These are phyloP conservation scores for Diadophis punctatus DNA, from an alignment of 2,113 vertebrate genomes.

Conservation along the genomic window DNA sequence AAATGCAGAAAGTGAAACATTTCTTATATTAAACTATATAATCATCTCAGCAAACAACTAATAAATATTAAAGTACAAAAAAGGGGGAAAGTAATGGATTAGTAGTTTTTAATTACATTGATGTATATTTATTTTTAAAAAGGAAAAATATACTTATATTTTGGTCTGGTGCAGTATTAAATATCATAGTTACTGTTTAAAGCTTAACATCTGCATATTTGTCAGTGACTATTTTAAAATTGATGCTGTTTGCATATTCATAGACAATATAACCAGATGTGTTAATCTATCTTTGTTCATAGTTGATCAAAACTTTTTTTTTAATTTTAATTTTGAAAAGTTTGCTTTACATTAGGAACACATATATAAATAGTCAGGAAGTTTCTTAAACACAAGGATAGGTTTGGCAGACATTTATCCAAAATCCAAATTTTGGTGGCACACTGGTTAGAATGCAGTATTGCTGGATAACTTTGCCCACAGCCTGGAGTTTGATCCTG, in stretches of 20 bases:
- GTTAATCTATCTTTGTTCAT: background rate
- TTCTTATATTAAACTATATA: background rate
- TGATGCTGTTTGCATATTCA: background rate
- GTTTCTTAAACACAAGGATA: background rate
- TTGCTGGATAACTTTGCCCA: no score
- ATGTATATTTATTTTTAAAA: background rate
- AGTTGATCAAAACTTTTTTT: background rate
- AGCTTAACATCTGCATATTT: background rate
- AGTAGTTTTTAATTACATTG: background rate
- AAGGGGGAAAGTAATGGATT: background rate
- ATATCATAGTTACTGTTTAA: background rate
- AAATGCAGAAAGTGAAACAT: background rate
- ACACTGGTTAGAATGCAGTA: no score
- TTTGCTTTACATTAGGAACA: background rate
- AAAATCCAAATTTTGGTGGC: background rate
- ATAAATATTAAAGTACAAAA: background rate
- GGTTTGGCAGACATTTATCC: background rate
- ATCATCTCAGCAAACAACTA: background rate
- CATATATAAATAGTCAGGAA: background rate
- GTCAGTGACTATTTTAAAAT: background rate
- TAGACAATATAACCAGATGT: background rate
- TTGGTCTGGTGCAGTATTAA: background rate
- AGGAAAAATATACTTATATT: background rate
- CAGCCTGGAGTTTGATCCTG: background rate
- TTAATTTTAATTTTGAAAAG: background rate